Percentiles rank a stretch among this genome's conserved stretches.
These are phyloP conservation scores for Argentina silus DNA, from an alignment of 2,797 vertebrate species.

Conservation along the genomic window DNA sequence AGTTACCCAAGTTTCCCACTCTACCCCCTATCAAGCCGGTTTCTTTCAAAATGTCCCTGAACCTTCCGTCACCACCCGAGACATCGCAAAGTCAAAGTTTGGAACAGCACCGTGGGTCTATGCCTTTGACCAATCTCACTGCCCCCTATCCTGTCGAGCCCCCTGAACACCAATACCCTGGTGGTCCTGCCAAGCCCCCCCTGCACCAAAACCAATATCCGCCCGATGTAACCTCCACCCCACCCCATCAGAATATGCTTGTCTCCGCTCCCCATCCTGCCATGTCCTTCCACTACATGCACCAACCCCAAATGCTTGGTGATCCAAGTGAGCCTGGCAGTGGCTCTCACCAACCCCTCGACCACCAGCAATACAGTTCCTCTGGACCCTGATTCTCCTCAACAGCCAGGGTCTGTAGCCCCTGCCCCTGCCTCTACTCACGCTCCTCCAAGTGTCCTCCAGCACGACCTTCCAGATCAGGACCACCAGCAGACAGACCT, in stretches of 20 bases:
- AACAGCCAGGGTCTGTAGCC: no score
- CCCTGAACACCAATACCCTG: no score
- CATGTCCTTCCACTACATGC: not conserved
- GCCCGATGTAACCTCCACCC: not conserved
- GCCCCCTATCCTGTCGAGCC: not conserved
- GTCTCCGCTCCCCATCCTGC: not conserved
- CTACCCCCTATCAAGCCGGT: not conserved
- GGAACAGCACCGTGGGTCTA: constrained; percentile 17
- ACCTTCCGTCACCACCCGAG: constrained; percentile 17
- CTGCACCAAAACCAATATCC: not conserved
- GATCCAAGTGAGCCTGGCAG: not conserved
- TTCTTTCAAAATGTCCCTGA: constrained; percentile 30
- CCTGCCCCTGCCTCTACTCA: no score
- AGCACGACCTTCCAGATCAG: no score
- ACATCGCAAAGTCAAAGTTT: constrained; percentile 6
- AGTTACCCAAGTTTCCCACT: not conserved
- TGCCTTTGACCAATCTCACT: constrained; percentile 21
- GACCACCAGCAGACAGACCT: no score
- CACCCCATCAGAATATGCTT: not conserved
- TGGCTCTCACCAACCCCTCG: not conserved
- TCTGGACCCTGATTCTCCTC: no score
- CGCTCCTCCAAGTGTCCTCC: no score
- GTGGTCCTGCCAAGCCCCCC: not conserved
- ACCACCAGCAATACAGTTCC: not conserved
- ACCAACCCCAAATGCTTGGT: not conserved